Evolutionary conservation across 2,888 invertebrate genomes (phyloP).

Genomic region (Hydriomena furcata): DNA sequence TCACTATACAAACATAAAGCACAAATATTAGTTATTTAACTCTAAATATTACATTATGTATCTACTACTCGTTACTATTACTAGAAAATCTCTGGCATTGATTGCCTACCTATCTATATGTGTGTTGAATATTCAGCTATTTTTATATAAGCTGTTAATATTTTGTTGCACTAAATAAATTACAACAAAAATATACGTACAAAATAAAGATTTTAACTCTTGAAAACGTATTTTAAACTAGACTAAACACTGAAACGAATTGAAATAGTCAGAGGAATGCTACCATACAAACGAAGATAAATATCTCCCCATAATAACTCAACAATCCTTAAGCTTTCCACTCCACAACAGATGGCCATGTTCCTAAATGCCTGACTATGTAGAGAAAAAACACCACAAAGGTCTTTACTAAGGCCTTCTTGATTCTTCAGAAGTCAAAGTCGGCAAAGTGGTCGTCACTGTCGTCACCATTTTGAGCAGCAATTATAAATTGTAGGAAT

Average conservation of each 20-base stretch:
- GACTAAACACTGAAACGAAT: slow-evolving; percentile 25
- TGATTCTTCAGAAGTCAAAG: slow-evolving; percentile 28
- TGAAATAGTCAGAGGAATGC: slow-evolving; percentile 20
- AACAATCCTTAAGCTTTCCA: slow-evolving; percentile 14
- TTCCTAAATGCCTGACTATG: slow-evolving; percentile 32
- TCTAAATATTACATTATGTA: slow-evolving; percentile 2
- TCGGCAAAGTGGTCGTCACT: slow-evolving; percentile 18
- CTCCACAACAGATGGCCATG: slow-evolving; percentile 23
- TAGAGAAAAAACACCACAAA: slow-evolving; percentile 28
- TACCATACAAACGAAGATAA: slow-evolving; percentile 5
- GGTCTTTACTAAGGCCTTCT: slow-evolving; percentile 32
- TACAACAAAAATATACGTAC: slow-evolving; percentile 6
- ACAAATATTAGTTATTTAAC: slow-evolving; percentile 7
- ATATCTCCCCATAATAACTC: slow-evolving; percentile 2
- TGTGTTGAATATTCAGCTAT: not conserved
- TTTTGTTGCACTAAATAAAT: not conserved
- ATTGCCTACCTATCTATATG: not conserved
- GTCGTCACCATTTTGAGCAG: slow-evolving; percentile 43
- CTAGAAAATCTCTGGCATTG: not conserved
- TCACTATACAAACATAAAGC: not conserved
- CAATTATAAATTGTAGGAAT: slow-evolving; percentile 56
- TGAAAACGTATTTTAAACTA: not conserved
- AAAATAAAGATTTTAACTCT: not conserved
- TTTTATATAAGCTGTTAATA: not conserved
- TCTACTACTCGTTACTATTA: not conserved